phyloP scores from a whole-genome alignment of 2,797 vertebrate genomes.

The Betta splendens region DNA sequence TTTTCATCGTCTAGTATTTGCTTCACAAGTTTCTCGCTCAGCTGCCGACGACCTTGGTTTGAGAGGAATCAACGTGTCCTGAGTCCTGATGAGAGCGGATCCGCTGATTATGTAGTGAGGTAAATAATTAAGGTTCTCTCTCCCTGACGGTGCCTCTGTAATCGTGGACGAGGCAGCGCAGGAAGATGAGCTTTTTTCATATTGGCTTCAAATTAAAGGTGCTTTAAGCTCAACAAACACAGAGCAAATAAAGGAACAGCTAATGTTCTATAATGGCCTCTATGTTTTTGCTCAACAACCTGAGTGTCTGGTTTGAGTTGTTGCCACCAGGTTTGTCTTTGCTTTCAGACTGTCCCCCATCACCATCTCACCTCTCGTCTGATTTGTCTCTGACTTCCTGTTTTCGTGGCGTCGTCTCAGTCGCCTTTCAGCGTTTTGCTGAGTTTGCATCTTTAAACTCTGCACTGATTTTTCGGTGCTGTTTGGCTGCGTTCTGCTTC shows the following conservation, averaged over 20 bases:
- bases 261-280: no score
- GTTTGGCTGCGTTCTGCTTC: not conserved
- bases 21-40: no score
- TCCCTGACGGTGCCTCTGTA: no score
- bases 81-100: conserved; percentile 40
- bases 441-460: conserved; percentile 3
- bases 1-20: no score
- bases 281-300: no score
- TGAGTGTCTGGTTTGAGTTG: no score
- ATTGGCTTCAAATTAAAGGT: no score
- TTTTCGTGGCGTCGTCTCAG: not conserved
- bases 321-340: not conserved
- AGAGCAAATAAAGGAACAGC: no score
- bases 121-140: conserved; percentile 59
- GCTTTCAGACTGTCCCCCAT: conserved; percentile 30
- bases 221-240: no score
- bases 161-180: not conserved
- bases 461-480: not conserved
- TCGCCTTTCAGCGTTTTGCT: conserved; percentile 15
- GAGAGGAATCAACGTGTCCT: conserved; percentile 29
- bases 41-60: conserved; percentile 53
- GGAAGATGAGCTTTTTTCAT: not conserved
- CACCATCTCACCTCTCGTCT: conserved; percentile 18
- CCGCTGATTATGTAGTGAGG: conserved; percentile 36
- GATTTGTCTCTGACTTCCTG: conserved; percentile 18